Evolutionary conservation across 1,140 invertebrate species (phyloP).

Genomic region (Drosophila nebulosa): DNA sequence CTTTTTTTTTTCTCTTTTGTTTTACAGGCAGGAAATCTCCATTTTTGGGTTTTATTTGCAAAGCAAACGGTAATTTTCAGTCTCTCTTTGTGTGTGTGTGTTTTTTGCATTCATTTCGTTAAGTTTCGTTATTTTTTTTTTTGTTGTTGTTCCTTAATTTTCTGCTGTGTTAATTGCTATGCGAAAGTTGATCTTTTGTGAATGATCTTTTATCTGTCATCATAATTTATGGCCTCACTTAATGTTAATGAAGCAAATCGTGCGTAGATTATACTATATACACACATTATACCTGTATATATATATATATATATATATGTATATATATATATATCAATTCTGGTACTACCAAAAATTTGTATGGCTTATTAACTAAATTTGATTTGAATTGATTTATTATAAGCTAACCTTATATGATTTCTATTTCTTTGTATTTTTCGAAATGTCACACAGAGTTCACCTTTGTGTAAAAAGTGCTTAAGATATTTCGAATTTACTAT

Average conservation of each 20-base stretch:
- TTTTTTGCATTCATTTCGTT: constrained; percentile 29
- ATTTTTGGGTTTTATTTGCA: constrained; percentile 81
- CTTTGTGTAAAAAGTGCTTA: too few relatives aligned
- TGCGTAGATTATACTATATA: not conserved
- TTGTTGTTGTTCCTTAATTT: not conserved
- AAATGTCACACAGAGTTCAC: not conserved
- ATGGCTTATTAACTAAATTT: not conserved
- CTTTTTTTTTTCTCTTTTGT: constrained; percentile 60
- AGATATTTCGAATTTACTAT: too few relatives aligned
- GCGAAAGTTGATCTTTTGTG: constrained; percentile 28
- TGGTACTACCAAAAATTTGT: not conserved
- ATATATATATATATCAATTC: too few relatives aligned
- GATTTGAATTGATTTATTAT: not conserved
- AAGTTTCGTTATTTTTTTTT: constrained; percentile 21
- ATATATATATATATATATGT: not conserved
- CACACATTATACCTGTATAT: too few relatives aligned
- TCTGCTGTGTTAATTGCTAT: constrained; percentile 34
- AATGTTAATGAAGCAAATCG: not conserved
- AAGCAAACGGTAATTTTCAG: constrained; percentile 79
- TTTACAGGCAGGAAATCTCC: constrained; percentile 81
- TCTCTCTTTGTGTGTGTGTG: constrained; percentile 10
- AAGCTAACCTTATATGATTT: not conserved
- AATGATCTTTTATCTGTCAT: constrained; percentile 14
- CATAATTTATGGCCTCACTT: not conserved
- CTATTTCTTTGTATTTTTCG: not conserved